Evolutionary conservation across 2,797 vertebrate species (phyloP), one percentile per base, ranked within the genome.

Genomic region (Melanitta fusca): DNA sequence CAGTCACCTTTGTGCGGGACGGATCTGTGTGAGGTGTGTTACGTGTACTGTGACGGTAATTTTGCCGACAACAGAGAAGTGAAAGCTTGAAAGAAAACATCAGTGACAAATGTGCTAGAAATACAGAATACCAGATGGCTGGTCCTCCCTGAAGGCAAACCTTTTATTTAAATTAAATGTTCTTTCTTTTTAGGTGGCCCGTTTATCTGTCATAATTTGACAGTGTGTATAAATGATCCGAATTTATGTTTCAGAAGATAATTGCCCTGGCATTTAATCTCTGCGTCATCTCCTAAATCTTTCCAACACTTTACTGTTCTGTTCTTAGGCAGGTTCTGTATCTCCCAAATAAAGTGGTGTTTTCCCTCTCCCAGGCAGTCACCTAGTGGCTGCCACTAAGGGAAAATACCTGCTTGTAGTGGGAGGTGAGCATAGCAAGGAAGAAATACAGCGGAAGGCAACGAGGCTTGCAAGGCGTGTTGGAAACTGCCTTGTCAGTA

Each of bases 61-160:
- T 95, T 81, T 85, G 45, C 24, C 6, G 17, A 81, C 78, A 84
- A 53, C 4, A 49, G 58, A 45, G 65, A 91, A 89, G 4, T 39
- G 69, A 93, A 88, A 72, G 81, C 68, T 77, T 89, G n/a, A 47
- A 87, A 95, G 58, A 19, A 91, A 93, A 25, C 16, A 32, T 68
- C 38, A 71, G 51, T 68, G 71, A 83, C 43, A 95, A 88, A 85
- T 64, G 58, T 36, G 27, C 47, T 65, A 57, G 58, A 92, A 97
- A 95, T 68, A 82, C 25, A 41, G 83, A 77, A 72, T 80, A 38
- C 28, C 74, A 92, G 65, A 56, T 95, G 80, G 51, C 36, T 57
- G 49, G 13, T 78, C 47, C 24, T 94, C 30, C 51, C 80, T 47
- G 47, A 8, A 53, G 54, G 49, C 25, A 87, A 88, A 65, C 2